These are phyloP conservation scores for Meta bourneti DNA, from an alignment of 2,888 invertebrate species.

Conservation along the genomic window DNA sequence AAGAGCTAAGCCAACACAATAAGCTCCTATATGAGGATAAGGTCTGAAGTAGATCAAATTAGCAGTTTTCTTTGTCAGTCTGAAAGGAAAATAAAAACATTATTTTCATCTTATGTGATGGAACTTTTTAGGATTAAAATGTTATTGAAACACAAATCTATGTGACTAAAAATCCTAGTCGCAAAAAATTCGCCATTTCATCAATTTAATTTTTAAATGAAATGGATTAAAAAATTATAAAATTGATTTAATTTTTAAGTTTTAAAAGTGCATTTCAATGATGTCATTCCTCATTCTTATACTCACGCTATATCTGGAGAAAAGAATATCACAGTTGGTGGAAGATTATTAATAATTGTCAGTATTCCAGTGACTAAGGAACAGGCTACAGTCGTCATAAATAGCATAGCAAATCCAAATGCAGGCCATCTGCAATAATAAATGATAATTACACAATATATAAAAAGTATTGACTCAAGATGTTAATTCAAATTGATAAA, in stretches of 20 bases:
- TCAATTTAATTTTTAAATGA: too few species aligned
- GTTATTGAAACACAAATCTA: background rate
- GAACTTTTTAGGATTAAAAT: background rate
- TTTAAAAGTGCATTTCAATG: background rate
- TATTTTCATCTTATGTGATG: background rate
- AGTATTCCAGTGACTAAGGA: conserved; percentile 55
- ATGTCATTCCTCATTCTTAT: background rate
- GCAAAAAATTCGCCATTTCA: too few species aligned
- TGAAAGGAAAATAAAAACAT: conserved; percentile 17
- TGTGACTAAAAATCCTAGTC: too few species aligned
- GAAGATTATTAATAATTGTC: conserved; percentile 57
- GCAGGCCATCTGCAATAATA: conserved; percentile 56
- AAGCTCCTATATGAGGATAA: conserved; percentile 70
- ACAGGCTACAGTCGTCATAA: conserved; percentile 53
- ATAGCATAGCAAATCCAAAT: conserved; percentile 55
- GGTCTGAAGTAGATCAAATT: conserved; percentile 72
- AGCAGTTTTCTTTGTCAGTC: conserved; percentile 66
- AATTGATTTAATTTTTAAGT: background rate
- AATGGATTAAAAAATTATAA: background rate
- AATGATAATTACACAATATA: background rate
- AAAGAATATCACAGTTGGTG: conserved; percentile 74
- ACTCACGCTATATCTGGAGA: conserved; percentile 71
- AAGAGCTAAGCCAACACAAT: conserved; percentile 57
- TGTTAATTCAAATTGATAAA: too few species aligned
- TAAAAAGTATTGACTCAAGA: too few species aligned